Evolutionary conservation across 2,113 vertebrate species (phyloP).

Genomic region (Galemys pyrenaicus): DNA sequence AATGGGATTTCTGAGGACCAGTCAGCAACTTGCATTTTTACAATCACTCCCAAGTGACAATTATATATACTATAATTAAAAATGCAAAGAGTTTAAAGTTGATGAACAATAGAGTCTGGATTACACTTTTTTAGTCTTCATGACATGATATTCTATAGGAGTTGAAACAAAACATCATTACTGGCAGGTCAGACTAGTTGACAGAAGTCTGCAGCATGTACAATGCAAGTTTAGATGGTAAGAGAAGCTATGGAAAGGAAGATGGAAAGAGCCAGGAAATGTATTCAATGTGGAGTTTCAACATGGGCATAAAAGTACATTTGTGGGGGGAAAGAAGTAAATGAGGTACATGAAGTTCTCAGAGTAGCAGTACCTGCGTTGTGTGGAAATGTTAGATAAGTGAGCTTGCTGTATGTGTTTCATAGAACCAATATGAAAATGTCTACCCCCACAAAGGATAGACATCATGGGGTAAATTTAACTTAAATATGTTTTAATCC

Average conservation of each 20-base stretch:
- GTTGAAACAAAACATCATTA: neutral
- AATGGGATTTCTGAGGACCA: neutral
- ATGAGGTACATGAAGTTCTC: neutral
- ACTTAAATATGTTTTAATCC: neutral
- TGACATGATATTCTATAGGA: neutral
- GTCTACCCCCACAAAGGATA: neutral
- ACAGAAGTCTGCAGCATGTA: neutral
- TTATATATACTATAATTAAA: neutral
- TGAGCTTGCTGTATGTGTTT: neutral
- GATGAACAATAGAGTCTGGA: neutral
- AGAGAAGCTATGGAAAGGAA: neutral
- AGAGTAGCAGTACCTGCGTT: neutral
- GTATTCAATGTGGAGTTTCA: neutral
- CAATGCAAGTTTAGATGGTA: neutral
- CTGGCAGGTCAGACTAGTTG: neutral
- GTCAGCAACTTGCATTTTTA: neutral
- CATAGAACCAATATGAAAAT: constrained; percentile 11
- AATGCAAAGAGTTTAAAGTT: neutral
- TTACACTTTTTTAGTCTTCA: neutral
- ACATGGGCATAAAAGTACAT: neutral
- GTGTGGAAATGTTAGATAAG: neutral
- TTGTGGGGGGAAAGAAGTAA: neutral
- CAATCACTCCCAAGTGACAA: neutral
- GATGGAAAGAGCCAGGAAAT: neutral
- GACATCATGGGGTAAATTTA: neutral